Evolutionary conservation across 2,797 vertebrate species (phyloP), one percentile per base, ranked within the genome.

Genomic region (Dermochelys coriacea): DNA sequence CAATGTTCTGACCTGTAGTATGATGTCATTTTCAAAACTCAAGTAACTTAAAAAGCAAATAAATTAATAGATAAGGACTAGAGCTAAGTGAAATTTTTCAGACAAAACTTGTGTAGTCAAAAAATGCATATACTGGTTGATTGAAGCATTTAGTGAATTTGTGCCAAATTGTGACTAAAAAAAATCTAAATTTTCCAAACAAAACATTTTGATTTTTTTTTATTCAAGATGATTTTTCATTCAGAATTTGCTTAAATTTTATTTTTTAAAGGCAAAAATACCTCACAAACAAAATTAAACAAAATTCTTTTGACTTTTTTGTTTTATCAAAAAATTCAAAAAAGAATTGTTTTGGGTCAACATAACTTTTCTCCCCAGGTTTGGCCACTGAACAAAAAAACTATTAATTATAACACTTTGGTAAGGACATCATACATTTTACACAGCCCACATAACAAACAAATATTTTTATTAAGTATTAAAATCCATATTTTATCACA

Each of bases 381-480:
- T 64, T 64, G 31, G 64, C 64, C 34, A 68, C 25, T 37, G 59
- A 61, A 61, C 31, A 34, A 61, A 61, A 61, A 61, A 61, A 16
- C 34, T 61, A 37, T 71, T 71, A 71, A 71, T 41, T 37, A 71
- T 71, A 71, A 68, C 19, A 71, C n/a, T 71, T 5, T 41, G 37
- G 79, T 79, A 75, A 68, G 6, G 47, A 25, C 45, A 77, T 50
- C 2, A 80, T 51, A 27, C 75, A 21, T 47, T 8, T 64, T 80
- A 85, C 2, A 85, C 16, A 91, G 41, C 9, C 27, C 45, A 51
- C 50, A 91, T 14, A 88, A 87, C 52, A 90, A 93, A 82, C 51
- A 84, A 93, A 82, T 11, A 78, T 50, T 91, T 89, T 85, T 82
- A 90, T 90, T 90, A 86, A 74, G 12, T 79, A 83, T 86, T 90